A percentile compares a stretch with the other conserved stretches of the same genome.
These are phyloP conservation scores for Motacilla tschutschensis DNA, from an alignment of 2,113 vertebrate genomes.

Conservation along the genomic window DNA sequence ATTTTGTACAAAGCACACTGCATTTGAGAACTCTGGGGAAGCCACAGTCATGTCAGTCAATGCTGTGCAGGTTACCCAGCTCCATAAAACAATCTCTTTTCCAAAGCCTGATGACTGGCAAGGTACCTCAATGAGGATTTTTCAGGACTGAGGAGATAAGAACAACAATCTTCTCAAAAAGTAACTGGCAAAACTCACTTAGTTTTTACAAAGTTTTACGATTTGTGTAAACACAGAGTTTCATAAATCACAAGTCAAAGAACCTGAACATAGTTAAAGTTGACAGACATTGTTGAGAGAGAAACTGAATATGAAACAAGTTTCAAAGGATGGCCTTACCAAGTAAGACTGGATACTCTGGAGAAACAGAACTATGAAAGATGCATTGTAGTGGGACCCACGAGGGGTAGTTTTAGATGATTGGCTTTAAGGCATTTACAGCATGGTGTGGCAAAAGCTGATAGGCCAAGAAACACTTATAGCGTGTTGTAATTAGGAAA, in stretches of 20 bases:
- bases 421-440: background rate
- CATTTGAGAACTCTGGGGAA: background rate
- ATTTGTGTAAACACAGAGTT: background rate
- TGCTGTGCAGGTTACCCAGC: background rate
- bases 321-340: background rate
- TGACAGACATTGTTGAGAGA: background rate
- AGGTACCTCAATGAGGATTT: background rate
- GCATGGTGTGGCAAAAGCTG: background rate
- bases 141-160: background rate
- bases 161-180: background rate
- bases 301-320: background rate
- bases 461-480: background rate
- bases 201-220: background rate
- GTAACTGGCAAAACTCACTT: background rate
- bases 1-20: background rate
- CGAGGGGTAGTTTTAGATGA: background rate
- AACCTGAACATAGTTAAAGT: background rate
- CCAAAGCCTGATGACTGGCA: background rate
- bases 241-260: background rate
- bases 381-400: background rate
- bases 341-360: background rate
- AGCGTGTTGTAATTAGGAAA: background rate
- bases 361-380: background rate
- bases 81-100: background rate
- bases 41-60: accelerated